These are phyloP conservation scores for Eutolmus rufibarbis DNA, from an alignment of 2,888 invertebrate genomes.

Conservation along the genomic window DNA sequence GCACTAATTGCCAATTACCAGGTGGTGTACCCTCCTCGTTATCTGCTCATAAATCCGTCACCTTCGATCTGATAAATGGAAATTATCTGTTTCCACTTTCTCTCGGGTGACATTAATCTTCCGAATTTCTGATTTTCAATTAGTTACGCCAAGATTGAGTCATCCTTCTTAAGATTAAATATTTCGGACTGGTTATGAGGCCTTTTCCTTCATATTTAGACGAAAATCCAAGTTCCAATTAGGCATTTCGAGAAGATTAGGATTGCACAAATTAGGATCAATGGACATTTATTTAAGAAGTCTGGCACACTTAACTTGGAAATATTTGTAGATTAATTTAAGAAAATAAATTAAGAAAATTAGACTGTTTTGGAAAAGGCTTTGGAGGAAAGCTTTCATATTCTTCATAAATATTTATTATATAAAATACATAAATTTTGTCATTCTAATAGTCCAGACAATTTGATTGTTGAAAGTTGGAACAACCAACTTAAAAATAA, in stretches of 20 bases:
- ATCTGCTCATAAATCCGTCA: slow-evolving; percentile 26
- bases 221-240: not conserved
- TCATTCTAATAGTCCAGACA: too few relatives aligned
- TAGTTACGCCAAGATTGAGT: slow-evolving; percentile 6
- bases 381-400: not conserved
- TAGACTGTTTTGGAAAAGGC: not conserved
- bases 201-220: not conserved
- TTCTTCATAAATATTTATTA: too few relatives aligned
- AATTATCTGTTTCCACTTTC: slow-evolving; percentile 29
- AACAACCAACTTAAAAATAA: not conserved
- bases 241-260: not conserved
- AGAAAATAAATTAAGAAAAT: not conserved
- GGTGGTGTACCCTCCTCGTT: slow-evolving; percentile 10
- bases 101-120: slow-evolving; percentile 16
- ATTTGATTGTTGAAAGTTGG: not conserved
- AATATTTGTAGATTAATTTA: not conserved
- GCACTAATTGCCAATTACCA: slow-evolving; percentile 29
- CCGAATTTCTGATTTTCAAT: slow-evolving; percentile 32
- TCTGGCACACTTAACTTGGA: not conserved
- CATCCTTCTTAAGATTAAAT: not conserved
- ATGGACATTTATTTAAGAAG: not conserved
- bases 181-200: not conserved
- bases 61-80: slow-evolving; percentile 24
- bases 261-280: not conserved
- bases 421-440: too few relatives aligned